These are phyloP conservation scores for Rutilus rutilus DNA, from an alignment of 2,113 vertebrate species.

Conservation along the genomic window DNA sequence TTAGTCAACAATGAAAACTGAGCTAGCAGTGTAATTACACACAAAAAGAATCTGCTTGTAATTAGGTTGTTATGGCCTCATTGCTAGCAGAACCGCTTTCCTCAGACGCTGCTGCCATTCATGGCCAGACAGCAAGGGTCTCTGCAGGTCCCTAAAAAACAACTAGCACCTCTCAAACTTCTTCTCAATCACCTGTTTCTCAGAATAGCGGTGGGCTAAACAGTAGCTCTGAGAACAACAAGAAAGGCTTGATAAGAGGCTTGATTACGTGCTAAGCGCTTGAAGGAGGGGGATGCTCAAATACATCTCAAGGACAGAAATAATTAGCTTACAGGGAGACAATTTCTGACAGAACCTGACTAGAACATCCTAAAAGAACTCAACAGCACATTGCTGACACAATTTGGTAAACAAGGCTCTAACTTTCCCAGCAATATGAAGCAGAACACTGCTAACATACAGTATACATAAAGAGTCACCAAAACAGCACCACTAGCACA, in stretches of 20 bases:
- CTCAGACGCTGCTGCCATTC: constrained; percentile 77
- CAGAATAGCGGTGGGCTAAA: constrained; percentile 45
- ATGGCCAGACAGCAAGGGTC: constrained; percentile 52
- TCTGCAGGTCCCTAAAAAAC: constrained; percentile 42
- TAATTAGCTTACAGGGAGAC: constrained; percentile 57
- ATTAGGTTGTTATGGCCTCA: constrained; percentile 81
- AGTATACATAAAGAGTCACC: not conserved
- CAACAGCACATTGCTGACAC: constrained; percentile 13
- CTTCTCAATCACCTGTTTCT: constrained; percentile 67
- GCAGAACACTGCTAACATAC: constrained; percentile 8
- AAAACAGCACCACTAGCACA: not conserved
- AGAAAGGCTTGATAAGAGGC: constrained; percentile 14
- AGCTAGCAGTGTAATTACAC: constrained; percentile 79
- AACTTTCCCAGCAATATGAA: not conserved
- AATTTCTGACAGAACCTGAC: constrained; percentile 48
- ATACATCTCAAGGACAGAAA: constrained; percentile 53
- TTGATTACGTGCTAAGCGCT: constrained; percentile 24
- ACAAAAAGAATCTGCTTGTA: constrained; percentile 82
- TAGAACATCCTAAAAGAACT: constrained; percentile 40
- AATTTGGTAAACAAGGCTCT: constrained; percentile 3
- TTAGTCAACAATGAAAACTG: constrained; percentile 66
- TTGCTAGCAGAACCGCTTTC: constrained; percentile 74
- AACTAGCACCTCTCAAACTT: constrained; percentile 30
- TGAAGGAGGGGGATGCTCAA: constrained; percentile 40
- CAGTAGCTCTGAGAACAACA: not conserved